These are phyloP conservation scores for Conops quadrifasciatus DNA, from an alignment of 2,888 invertebrate species.

Conservation along the genomic window DNA sequence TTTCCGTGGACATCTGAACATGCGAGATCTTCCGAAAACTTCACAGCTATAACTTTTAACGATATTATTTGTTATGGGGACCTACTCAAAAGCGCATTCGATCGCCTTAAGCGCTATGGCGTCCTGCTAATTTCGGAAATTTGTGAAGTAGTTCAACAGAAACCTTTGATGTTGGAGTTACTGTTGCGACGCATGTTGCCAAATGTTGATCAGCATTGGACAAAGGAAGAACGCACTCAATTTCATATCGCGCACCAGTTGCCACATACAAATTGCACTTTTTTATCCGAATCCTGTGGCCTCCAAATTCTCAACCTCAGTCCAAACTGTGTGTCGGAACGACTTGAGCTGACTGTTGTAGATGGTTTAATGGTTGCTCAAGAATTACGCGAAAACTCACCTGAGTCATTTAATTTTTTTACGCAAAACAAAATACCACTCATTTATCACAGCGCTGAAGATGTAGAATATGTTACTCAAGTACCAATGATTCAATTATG, in stretches of 20 bases:
- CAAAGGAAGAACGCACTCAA: conserved; percentile 25
- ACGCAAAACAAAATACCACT: conserved; percentile 14
- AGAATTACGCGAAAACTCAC: background rate
- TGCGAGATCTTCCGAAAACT: conserved; percentile 28
- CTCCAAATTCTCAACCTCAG: conserved; percentile 35
- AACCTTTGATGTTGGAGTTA: conserved; percentile 30
- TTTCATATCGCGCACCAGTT: background rate
- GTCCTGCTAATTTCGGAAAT: conserved; percentile 34
- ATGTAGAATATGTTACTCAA: conserved; percentile 26
- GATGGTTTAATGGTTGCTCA: conserved; percentile 25
- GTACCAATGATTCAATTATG: conserved; percentile 22
- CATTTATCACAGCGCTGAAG: conserved; percentile 12
- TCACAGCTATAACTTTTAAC: conserved; percentile 24
- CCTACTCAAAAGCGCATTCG: conserved; percentile 27
- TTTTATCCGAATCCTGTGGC: conserved; percentile 39
- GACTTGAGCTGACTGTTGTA: background rate
- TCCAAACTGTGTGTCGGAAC: background rate
- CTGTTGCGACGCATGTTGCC: conserved; percentile 36
- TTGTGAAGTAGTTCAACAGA: conserved; percentile 32
- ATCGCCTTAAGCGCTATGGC: conserved; percentile 37
- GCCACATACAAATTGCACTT: conserved; percentile 41
- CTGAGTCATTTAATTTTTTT: conserved; percentile 30
- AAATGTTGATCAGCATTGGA: background rate
- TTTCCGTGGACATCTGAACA: conserved; percentile 31
- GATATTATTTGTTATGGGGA: conserved; percentile 30